These are phyloP conservation scores for Branchipolynoe longqiensis DNA, from an alignment of 2,888 invertebrate genomes.

Conservation along the genomic window DNA sequence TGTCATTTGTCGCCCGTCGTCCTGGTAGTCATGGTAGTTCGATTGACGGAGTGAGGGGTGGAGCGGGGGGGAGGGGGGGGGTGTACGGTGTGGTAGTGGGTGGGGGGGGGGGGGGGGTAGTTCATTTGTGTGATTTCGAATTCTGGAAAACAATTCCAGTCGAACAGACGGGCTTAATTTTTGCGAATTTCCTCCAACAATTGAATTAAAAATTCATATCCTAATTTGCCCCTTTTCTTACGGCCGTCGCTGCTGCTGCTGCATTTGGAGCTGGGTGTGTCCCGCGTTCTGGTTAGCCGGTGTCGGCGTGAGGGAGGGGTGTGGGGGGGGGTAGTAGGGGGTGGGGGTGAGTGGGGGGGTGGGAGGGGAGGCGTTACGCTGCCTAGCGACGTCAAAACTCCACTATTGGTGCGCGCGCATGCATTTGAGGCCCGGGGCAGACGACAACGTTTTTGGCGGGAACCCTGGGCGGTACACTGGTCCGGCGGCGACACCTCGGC, in stretches of 20 bases:
- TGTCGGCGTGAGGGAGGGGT: background rate
- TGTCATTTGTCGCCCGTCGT: too few species aligned
- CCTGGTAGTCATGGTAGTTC: too few species aligned
- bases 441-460: constrained; percentile 37
- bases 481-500: too few species aligned
- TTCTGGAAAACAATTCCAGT: constrained; percentile 41
- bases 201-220: constrained; percentile 57
- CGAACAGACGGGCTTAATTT: constrained; percentile 56
- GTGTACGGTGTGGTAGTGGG: background rate
- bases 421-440: constrained; percentile 48
- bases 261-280: background rate
- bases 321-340: background rate
- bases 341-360: background rate
- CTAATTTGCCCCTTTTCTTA: constrained; percentile 48
- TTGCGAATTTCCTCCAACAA: constrained; percentile 48
- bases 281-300: background rate
- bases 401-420: constrained; percentile 28
- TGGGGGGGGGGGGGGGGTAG: background rate
- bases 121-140: too few species aligned
- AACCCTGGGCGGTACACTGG: constrained; percentile 56
- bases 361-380: too few species aligned
- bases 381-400: constrained; percentile 26
- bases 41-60: too few species aligned
- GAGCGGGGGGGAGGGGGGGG: background rate
- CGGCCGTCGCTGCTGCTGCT: too few species aligned